Conservation (phyloP, 2,888 invertebrate genomes). For the Litoditis marina region DNA sequence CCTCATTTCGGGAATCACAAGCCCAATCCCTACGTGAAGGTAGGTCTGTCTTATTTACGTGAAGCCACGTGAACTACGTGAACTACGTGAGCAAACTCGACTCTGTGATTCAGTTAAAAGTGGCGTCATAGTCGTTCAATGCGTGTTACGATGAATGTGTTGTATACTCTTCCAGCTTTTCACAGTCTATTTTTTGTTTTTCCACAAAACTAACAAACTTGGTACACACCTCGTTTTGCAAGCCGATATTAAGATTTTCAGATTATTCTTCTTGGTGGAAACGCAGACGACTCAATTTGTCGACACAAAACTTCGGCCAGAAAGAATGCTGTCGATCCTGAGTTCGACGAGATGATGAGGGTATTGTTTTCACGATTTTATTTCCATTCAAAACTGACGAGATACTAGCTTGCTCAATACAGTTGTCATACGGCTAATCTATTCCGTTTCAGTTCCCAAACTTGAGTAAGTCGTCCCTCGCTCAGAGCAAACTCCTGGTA, state of each 20-base stretch:
- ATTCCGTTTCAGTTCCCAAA: slow-evolving; percentile 9
- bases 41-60: neutral
- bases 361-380: neutral
- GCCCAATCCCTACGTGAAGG: slow-evolving; percentile 15
- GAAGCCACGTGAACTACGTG: no score
- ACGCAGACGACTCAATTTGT: neutral
- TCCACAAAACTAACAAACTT: neutral
- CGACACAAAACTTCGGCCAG: slow-evolving; percentile 5
- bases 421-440: no score
- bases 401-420: no score
- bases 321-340: slow-evolving; percentile 5
- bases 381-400: no score
- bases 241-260: neutral
- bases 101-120: no score
- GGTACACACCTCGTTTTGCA: neutral
- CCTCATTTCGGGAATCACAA: slow-evolving; percentile 15
- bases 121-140: no score
- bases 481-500: neutral
- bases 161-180: no score
- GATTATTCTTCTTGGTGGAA: slow-evolving; percentile 2
- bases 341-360: slow-evolving; percentile 11
- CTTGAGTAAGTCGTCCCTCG: slow-evolving; percentile 9
- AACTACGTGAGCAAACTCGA: no score
- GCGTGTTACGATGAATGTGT: no score
- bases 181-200: no score